These are phyloP conservation scores for Paragorgia papillata DNA, from an alignment of 92 coral and sea anemone genomes.

Conservation along the genomic window DNA sequence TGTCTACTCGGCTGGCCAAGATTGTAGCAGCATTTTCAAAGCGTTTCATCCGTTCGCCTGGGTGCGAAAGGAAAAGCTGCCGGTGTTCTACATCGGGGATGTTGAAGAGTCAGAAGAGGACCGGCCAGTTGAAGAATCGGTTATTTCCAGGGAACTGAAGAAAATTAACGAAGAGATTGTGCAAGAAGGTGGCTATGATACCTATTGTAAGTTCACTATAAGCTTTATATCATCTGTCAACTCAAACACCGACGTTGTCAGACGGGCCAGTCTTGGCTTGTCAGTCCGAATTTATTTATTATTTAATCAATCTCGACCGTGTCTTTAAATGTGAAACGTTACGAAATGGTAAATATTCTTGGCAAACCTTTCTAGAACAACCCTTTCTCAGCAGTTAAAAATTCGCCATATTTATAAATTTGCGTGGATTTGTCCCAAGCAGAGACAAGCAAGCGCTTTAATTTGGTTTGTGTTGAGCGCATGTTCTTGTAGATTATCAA, in stretches of 20 bases:
- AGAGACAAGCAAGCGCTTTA: no score
- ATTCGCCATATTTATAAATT: background rate
- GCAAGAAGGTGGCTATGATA: constrained; percentile 75
- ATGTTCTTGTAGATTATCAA: no score
- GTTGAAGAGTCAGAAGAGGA: constrained; percentile 46
- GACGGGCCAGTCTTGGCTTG: no score
- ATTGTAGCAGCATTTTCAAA: constrained; percentile 91
- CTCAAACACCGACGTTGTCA: background rate
- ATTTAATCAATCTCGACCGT: no score
- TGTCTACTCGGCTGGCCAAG: constrained; percentile 94
- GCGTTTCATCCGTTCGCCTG: constrained; percentile 88
- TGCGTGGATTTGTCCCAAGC: no score
- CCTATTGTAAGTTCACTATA: constrained; percentile 80
- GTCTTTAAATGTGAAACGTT: no score
- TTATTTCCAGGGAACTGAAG: constrained; percentile 73
- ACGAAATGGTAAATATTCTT: constrained; percentile 8
- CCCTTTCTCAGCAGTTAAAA: background rate
- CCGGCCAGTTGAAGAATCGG: constrained; percentile 52
- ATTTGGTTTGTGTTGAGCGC: no score
- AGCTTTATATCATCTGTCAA: background rate
- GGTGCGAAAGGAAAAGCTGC: constrained; percentile 77
- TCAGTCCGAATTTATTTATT: constrained; percentile 21
- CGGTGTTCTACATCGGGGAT: constrained; percentile 83
- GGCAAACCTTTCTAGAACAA: constrained; percentile 1
- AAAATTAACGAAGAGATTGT: constrained; percentile 78